Conservation (phyloP, 1,140 invertebrate species). For the Drosophila leontia region DNA sequence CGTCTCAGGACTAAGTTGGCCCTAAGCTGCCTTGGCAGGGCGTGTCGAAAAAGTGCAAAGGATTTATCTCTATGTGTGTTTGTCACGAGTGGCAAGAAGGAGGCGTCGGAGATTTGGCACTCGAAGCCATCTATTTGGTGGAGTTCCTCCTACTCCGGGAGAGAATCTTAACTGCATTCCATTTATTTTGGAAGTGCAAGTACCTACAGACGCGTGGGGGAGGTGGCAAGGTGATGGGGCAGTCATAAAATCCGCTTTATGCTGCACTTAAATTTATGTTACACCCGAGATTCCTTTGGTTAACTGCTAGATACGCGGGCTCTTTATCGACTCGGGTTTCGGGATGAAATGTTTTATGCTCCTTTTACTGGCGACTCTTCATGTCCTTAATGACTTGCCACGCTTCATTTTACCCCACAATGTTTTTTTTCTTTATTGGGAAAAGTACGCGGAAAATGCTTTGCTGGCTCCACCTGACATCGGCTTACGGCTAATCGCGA, state of each 20-base stretch:
- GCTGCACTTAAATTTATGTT: constrained; percentile 82
- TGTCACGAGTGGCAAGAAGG: constrained; percentile 48
- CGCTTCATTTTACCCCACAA: constrained; percentile 57
- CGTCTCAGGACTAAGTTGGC: constrained; percentile 19
- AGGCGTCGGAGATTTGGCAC: constrained; percentile 5
- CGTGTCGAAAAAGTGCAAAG: constrained; percentile 66
- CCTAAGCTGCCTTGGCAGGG: constrained; percentile 44
- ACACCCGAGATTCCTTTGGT: constrained; percentile 76
- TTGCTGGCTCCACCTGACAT: constrained; percentile 26
- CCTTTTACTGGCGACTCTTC: constrained; percentile 58
- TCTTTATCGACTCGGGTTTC: constrained; percentile 62
- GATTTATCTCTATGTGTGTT: constrained; percentile 66
- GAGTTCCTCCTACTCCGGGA: not conserved
- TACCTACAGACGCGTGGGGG: constrained; percentile 9
- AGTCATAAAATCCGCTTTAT: constrained; percentile 79
- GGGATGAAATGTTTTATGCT: constrained; percentile 71
- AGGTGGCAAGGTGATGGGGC: constrained; percentile 25
- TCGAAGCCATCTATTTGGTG: constrained; percentile 35
- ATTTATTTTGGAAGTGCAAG: constrained; percentile 72
- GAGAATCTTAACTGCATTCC: constrained; percentile 72
- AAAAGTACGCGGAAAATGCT: constrained; percentile 19
- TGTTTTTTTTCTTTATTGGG: constrained; percentile 8
- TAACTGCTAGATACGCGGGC: constrained; percentile 59
- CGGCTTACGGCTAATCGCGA: constrained; percentile 17
- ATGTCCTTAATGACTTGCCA: constrained; percentile 63